Evolutionary conservation across 2,888 invertebrate species (phyloP), one percentile per base, ranked within the genome.

Genomic region (Zeuzera pyrina): DNA sequence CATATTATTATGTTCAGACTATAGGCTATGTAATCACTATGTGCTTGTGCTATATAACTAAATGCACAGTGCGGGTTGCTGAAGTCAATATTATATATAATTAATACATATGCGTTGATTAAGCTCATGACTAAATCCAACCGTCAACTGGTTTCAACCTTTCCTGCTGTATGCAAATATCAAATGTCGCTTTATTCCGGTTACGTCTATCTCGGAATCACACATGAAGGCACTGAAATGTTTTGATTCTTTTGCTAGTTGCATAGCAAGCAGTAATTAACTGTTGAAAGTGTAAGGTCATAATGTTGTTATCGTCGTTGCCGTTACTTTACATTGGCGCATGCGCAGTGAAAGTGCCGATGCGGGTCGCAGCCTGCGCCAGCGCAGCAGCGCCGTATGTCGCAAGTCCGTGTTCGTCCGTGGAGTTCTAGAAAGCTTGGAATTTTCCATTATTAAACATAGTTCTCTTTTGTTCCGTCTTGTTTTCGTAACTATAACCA

Each of bases 261-360:
- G 25, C 12, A 8, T 12, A 25, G 25, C 12, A 22, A 46, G 34
- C 15, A 39, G 22, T 40, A 29, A n/a, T n/a, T n/a, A n/a, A n/a
- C n/a, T 12, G 45, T 48, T 32, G 50, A 56, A 60, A 58, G 50
- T 49, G 46, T 57, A 55, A 60, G 55, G 57, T 60, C 49, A 48
- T 35, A 45, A 42, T 29, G 30, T 43, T 24, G 35, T 35, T 39
- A 33, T 21, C 12, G 8, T 30, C 22, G 26, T 33, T 31, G 26
- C 12, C 26, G 29, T 33, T 12, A 27, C 31, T 35, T 30, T 30
- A 31, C 36, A 19, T 14, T 31, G 38, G 33, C 35, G 54, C 43
- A 46, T 47, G 49, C 49, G 51, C 53, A 78, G 79, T 79, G 79
- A 79, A 79, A 81, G 78, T 79, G 60, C 49, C 54, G 47, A 47